Conservation (phyloP, 2,888 invertebrate species). For the Lepidochitona cinerea region DNA sequence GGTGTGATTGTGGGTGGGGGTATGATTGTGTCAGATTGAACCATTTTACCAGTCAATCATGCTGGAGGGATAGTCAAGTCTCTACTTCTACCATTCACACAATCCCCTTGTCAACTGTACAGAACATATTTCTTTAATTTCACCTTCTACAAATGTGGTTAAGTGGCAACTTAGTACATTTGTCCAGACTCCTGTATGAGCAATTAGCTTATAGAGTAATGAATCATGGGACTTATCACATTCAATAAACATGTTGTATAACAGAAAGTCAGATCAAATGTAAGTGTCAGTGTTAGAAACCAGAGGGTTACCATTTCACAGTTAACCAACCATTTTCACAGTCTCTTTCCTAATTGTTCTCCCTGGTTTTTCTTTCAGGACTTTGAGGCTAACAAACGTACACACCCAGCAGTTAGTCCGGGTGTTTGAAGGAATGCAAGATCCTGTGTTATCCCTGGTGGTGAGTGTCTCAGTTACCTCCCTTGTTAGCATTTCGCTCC, state of each 20-base stretch:
- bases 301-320: not conserved
- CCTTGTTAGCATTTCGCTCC: too few species aligned
- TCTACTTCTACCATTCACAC: too few species aligned
- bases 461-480: constrained; percentile 34
- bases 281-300: not conserved
- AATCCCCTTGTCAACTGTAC: too few species aligned
- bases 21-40: too few species aligned
- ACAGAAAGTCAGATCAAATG: not conserved
- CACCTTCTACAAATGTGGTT: too few species aligned
- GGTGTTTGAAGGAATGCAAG: constrained; percentile 38
- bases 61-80: too few species aligned
- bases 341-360: not conserved
- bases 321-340: not conserved
- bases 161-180: too few species aligned
- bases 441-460: constrained; percentile 38
- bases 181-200: too few species aligned
- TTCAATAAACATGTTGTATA: constrained; percentile 1
- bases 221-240: not conserved
- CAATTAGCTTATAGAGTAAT: too few species aligned
- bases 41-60: too few species aligned
- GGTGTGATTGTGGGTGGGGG: too few species aligned
- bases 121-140: too few species aligned
- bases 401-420: constrained; percentile 41
- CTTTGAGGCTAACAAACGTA: constrained; percentile 47
- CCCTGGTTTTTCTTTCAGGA: constrained; percentile 38